Conservation (phyloP, 2,888 invertebrate species). For the Congeria kusceri region DNA sequence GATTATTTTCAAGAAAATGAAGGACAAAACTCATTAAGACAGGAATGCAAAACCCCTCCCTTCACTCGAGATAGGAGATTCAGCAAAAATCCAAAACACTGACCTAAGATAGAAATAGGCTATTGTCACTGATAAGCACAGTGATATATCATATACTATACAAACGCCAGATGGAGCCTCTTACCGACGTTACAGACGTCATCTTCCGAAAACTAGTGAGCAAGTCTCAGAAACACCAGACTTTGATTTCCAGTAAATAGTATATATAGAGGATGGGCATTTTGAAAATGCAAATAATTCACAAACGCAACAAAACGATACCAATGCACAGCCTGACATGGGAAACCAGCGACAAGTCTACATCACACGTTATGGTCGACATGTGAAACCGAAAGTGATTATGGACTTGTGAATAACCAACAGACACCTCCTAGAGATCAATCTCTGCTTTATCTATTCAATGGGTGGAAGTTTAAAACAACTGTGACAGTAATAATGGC, state of each 20-base stretch:
- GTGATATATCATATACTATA: conserved; percentile 11
- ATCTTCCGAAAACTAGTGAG: conserved; percentile 7
- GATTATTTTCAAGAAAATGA: not conserved
- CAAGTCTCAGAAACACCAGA: conserved; percentile 12
- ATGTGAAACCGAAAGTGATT: no score
- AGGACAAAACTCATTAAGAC: conserved; percentile 10
- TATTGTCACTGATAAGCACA: conserved; percentile 16
- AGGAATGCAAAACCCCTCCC: conserved; percentile 4
- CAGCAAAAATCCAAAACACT: conserved; percentile 3
- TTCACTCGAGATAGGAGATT: conserved; percentile 10
- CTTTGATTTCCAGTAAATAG: conserved; percentile 2
- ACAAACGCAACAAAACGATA: no score
- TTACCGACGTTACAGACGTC: conserved; percentile 8
- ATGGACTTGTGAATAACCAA: no score
- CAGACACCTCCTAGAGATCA: no score
- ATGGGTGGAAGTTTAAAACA: no score
- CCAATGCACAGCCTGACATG: no score
- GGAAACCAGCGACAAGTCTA: no score
- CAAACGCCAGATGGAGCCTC: conserved; percentile 1
- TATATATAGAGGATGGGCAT: no score
- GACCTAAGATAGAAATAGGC: conserved; percentile 16
- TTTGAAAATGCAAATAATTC: no score
- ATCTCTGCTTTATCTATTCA: no score
- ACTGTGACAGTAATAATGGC: no score
- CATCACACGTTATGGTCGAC: no score